These are phyloP conservation scores for Conus betulinus DNA, from an alignment of 1,140 invertebrate genomes.

Conservation along the genomic window DNA sequence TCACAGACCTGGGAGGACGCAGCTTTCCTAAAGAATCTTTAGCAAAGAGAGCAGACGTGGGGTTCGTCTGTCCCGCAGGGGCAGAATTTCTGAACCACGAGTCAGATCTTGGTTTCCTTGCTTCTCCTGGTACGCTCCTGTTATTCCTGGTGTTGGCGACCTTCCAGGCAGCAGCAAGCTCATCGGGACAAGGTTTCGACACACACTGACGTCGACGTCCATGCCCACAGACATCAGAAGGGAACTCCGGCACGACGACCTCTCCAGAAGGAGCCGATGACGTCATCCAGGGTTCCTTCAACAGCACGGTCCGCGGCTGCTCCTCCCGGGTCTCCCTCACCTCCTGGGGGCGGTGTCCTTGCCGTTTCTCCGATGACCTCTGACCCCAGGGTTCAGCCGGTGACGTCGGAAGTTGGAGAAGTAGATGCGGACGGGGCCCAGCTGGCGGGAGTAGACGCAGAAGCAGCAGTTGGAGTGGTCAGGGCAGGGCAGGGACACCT, in stretches of 20 bases:
- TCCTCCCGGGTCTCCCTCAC: too few species aligned
- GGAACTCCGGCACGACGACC: background rate
- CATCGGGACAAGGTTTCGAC: background rate
- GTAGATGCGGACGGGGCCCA: background rate
- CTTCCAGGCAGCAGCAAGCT: background rate
- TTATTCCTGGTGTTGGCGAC: too few species aligned
- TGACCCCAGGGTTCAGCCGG: background rate
- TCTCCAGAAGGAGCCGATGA: background rate
- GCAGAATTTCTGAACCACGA: background rate
- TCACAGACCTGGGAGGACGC: background rate
- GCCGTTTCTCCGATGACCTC: background rate
- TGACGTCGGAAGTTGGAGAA: background rate
- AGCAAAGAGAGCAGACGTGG: background rate
- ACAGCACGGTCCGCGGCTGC: background rate
- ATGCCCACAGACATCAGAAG: too few species aligned
- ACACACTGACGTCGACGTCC: background rate
- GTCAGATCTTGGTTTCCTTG: background rate
- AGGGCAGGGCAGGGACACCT: background rate
- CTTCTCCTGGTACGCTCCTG: too few species aligned
- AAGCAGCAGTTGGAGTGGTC: background rate
- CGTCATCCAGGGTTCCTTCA: background rate
- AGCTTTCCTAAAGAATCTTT: background rate
- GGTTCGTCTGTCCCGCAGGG: background rate
- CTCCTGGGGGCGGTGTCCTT: background rate
- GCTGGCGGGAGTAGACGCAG: slow-evolving; percentile 16